A percentile compares a stretch with the other conserved stretches of the same genome.
Evolutionary conservation across 2,888 invertebrate genomes (phyloP).

Genomic region (Strigamia transsilvanica): DNA sequence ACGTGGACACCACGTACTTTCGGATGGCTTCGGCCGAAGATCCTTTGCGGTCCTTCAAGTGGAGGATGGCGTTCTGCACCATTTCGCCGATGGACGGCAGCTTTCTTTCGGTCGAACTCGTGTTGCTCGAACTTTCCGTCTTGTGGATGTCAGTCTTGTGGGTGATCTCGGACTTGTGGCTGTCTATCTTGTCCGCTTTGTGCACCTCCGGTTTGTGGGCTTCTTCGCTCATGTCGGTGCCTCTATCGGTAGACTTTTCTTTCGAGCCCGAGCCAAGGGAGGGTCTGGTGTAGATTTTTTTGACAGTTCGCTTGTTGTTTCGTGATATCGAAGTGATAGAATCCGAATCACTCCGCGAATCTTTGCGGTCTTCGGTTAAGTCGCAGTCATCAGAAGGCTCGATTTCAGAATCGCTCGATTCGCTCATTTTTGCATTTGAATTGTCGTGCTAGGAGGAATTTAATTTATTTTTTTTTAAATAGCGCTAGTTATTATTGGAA

Average conservation of each 20-base stretch:
- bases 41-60: slow-evolving; percentile 13
- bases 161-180: background rate
- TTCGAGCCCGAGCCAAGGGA: background rate
- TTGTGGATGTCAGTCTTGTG: background rate
- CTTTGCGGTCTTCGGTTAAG: background rate
- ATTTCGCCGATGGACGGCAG: background rate
- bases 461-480: background rate
- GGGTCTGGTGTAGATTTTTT: background rate
- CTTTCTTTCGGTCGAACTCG: slow-evolving; percentile 1
- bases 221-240: background rate
- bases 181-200: background rate
- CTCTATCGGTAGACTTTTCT: background rate
- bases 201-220: background rate
- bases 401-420: background rate
- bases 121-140: slow-evolving; percentile 11
- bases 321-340: background rate
- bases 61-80: slow-evolving; percentile 7
- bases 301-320: background rate
- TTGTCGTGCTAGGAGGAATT: background rate
- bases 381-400: background rate
- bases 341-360: background rate
- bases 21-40: slow-evolving; percentile 16
- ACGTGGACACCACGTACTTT: background rate
- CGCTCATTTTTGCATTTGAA: background rate
- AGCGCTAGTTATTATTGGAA: too few relatives aligned